Conservation (phyloP, 1,140 invertebrate genomes). For the Homarus americanus region DNA sequence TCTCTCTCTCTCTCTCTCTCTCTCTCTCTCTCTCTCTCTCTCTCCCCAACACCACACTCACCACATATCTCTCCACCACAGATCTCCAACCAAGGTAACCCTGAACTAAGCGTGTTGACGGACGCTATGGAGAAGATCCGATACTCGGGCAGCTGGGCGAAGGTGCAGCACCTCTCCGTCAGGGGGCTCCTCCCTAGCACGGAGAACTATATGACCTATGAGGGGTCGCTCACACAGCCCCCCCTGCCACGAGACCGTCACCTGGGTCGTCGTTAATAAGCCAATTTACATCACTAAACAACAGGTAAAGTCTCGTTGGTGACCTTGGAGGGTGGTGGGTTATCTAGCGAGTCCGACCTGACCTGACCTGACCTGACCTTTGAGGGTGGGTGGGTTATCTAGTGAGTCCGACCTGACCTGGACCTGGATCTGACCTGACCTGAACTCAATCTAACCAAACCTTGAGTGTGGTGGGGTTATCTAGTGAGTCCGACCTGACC, state of each 20-base stretch:
- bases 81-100: slow-evolving; percentile 57
- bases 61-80: background rate
- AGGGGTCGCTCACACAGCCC: slow-evolving; percentile 96
- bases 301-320: slow-evolving; percentile 83
- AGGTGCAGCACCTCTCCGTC: slow-evolving; percentile 87
- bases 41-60: background rate
- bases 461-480: too few relatives aligned
- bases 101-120: slow-evolving; percentile 49
- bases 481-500: too few relatives aligned
- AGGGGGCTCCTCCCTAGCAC: slow-evolving; percentile 93
- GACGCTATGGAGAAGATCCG: slow-evolving; percentile 71
- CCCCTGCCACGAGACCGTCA: slow-evolving; percentile 94
- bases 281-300: slow-evolving; percentile 97
- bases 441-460: too few relatives aligned
- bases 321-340: slow-evolving; percentile 53
- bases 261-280: slow-evolving; percentile 97
- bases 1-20: background rate
- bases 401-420: too few relatives aligned
- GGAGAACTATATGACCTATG: slow-evolving; percentile 97
- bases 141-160: slow-evolving; percentile 56
- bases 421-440: too few relatives aligned
- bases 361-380: too few relatives aligned
- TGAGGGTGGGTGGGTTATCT: too few relatives aligned
- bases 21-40: background rate
- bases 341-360: background rate